Percentiles rank a stretch among this genome's conserved stretches.
Conservation (phyloP, 2,113 vertebrate species). For the Eudyptes chrysolophus region DNA sequence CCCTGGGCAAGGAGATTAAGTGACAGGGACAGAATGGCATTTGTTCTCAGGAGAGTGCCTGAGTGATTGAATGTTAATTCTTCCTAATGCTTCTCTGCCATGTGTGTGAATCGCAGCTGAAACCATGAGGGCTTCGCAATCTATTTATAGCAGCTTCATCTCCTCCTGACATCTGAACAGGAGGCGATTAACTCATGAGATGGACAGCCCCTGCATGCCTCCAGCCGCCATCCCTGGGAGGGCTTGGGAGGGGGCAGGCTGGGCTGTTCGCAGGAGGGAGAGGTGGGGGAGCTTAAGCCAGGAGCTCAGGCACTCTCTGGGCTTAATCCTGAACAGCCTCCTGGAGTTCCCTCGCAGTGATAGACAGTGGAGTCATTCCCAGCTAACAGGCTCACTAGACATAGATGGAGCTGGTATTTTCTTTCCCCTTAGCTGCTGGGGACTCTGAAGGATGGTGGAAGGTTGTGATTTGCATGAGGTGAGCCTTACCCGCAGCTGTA, state of each 20-base stretch:
- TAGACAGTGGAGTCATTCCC: background rate
- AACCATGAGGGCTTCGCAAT: background rate
- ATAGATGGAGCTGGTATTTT: background rate
- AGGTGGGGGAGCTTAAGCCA: background rate
- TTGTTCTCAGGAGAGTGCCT: background rate
- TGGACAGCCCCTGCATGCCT: background rate
- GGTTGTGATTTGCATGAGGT: background rate
- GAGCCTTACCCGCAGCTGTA: slow-evolving; percentile 56
- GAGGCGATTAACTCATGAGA: slow-evolving; percentile 18
- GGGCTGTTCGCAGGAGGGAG: background rate
- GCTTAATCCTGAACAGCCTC: background rate
- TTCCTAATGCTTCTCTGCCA: slow-evolving; percentile 48
- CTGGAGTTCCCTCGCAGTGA: background rate
- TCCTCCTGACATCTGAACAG: slow-evolving; percentile 28
- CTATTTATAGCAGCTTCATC: slow-evolving; percentile 68
- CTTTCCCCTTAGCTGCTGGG: background rate
- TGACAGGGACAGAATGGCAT: background rate
- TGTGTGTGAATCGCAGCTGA: slow-evolving; percentile 45
- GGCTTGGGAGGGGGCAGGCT: background rate
- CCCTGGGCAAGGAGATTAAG: background rate
- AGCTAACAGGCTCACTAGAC: background rate
- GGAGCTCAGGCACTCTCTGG: background rate
- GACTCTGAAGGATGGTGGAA: background rate
- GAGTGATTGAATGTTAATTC: slow-evolving; percentile 64
- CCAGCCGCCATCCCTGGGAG: background rate